Evolutionary conservation across 1,140 invertebrate species (phyloP), one percentile per base, ranked within the genome.

Genomic region (Brachionus plicatilis): DNA sequence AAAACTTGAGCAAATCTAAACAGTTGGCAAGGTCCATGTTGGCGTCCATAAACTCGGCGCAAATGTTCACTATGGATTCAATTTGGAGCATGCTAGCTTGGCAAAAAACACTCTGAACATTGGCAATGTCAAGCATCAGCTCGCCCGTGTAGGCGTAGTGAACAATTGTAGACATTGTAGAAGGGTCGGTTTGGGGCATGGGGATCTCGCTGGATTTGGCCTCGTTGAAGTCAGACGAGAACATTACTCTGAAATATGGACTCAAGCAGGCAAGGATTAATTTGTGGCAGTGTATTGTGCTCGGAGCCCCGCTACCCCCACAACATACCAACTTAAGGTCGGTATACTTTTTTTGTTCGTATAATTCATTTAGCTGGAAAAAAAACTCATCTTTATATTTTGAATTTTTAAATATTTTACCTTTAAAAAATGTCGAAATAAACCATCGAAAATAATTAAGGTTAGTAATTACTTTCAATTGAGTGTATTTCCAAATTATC

Each of bases 171-270:
- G n/a, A 14, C 24, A 82, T 27, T n/a, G 79, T 82, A 14, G 17
- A 9, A 3, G 11, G 43, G 20, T 82, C 53, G 0, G 41, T 43
- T 45, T 47, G 2, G 17, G 53, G 37, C 33, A 82, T 43, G 7
- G 12, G 17, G n/a, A 82, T 37, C 17, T 65, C 17, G n/a, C 29
- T 68, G 33, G 33, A 20, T 17, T 82, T 68, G 37, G 17, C 17
- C 33, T 82, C 79, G 20, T 45, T 41, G 11, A 82, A 47, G 14
- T 60, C 37, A 4, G 79, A 82, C 11, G 53, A 60, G 37, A 82
- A 82, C 53, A 82, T 65, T 8, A 53, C 27, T 7, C 65, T 45
- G 29, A 82, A 82, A 24, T 82, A 82, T 9, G 79, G 79, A 82
- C 79, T 82, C 3, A 68, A n/a, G 12, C 37, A 43, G n/a, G 79